A percentile compares a stretch with the other conserved stretches of the same genome.
These are phyloP conservation scores for Megalops atlanticus DNA, from an alignment of 2,113 vertebrate species.

Conservation along the genomic window DNA sequence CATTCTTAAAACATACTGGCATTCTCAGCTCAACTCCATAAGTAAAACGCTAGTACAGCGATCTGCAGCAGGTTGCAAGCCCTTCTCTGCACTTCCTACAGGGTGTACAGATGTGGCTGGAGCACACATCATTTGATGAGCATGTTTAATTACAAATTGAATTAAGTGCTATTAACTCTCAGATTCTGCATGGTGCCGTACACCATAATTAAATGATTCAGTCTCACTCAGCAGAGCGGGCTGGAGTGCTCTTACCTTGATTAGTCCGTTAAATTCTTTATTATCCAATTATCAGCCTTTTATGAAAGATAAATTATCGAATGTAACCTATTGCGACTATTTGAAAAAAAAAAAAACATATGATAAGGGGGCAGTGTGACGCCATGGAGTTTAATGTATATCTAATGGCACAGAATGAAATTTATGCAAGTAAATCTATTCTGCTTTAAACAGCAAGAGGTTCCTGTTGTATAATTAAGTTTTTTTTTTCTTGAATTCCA, in stretches of 20 bases:
- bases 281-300: slow-evolving; percentile 59
- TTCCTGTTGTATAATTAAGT: slow-evolving; percentile 59
- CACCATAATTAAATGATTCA: slow-evolving; percentile 39
- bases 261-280: slow-evolving; percentile 46
- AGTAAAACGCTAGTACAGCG: too few relatives aligned
- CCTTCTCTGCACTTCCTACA: not conserved
- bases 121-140: not conserved
- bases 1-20: too few relatives aligned
- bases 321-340: slow-evolving; percentile 23
- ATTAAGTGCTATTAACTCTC: not conserved
- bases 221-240: not conserved
- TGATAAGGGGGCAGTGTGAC: slow-evolving; percentile 3
- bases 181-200: not conserved
- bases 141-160: not conserved
- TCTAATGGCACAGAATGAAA: not conserved
- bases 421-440: slow-evolving; percentile 43
- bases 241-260: slow-evolving; percentile 35
- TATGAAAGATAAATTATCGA: slow-evolving; percentile 39
- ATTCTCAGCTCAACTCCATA: too few relatives aligned
- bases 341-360: slow-evolving; percentile 10
- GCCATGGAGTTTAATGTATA: slow-evolving; percentile 3
- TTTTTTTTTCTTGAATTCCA: slow-evolving; percentile 35
- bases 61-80: not conserved
- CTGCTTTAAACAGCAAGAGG: slow-evolving; percentile 41
- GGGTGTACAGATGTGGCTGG: not conserved